Conservation (phyloP, 2,888 invertebrate genomes). For the Coelogynopora nodosa region DNA sequence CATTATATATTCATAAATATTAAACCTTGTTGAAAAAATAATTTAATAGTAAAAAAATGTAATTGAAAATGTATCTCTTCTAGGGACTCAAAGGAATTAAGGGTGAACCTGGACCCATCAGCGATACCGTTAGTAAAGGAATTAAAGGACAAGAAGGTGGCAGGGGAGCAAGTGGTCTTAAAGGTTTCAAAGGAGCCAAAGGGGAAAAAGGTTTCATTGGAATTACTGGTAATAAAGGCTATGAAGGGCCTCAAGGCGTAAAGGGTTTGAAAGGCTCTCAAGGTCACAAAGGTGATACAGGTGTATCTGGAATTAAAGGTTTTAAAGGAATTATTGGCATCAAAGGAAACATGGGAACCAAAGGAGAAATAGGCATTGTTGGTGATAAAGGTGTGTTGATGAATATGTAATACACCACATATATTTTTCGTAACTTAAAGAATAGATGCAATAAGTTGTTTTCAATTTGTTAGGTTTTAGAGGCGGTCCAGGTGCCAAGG, state of each 20-base stretch:
- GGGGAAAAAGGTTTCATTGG: slow-evolving; percentile 32
- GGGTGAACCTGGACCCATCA: background rate
- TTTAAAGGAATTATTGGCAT: slow-evolving; percentile 4
- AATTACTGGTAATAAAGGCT: slow-evolving; percentile 15
- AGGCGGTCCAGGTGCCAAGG: background rate
- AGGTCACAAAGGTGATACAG: slow-evolving; percentile 8
- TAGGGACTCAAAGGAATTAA: background rate
- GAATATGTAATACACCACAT: background rate
- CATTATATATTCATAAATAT: background rate
- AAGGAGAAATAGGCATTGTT: slow-evolving; percentile 21
- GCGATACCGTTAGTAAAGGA: background rate
- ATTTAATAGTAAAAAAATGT: too few species aligned
- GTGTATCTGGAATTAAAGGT: background rate
- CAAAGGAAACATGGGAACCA: slow-evolving; percentile 24
- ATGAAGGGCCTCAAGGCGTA: background rate
- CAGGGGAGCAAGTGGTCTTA: background rate
- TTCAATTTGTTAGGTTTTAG: background rate
- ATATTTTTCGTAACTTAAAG: background rate
- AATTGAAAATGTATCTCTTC: background rate
- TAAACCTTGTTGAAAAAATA: too few species aligned
- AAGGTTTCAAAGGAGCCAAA: slow-evolving; percentile 31
- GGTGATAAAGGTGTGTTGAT: slow-evolving; percentile 33
- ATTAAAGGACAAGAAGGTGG: slow-evolving; percentile 18
- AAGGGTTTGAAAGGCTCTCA: slow-evolving; percentile 25
- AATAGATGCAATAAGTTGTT: background rate